Evolutionary conservation across 2,888 invertebrate genomes (phyloP).

Genomic region (Bimastos eiseni): DNA sequence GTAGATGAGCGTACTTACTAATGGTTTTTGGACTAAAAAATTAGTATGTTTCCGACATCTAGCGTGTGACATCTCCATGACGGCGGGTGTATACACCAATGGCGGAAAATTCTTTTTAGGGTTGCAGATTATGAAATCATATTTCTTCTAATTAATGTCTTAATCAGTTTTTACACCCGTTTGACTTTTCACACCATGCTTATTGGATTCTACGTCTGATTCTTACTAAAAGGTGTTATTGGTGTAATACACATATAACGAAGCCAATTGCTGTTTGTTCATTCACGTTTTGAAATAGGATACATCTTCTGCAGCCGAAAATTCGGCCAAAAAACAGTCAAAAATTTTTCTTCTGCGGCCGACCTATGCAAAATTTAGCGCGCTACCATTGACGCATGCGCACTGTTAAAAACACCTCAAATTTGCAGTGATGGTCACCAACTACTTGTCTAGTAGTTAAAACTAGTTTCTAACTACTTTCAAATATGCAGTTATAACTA

Average conservation of each 20-base stretch:
- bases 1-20: too few species aligned
- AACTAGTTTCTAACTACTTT: too few species aligned
- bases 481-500: too few species aligned
- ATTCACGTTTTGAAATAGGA: neutral
- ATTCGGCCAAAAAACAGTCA: neutral
- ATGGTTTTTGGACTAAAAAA: too few species aligned
- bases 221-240: neutral
- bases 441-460: too few species aligned
- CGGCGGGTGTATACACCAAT: neutral
- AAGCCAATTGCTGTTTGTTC: neutral
- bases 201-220: neutral
- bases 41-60: neutral
- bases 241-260: neutral
- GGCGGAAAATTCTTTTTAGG: neutral
- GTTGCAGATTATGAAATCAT: neutral
- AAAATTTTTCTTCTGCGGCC: too few species aligned
- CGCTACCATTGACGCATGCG: too few species aligned
- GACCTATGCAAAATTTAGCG: too few species aligned
- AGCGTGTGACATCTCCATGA: neutral
- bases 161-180: neutral
- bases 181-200: neutral
- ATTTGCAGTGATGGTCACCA: too few species aligned
- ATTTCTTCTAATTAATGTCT: neutral
- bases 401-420: too few species aligned
- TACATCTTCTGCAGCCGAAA: neutral